Evolutionary conservation across 2,113 vertebrate genomes (phyloP).

Genomic region (Lagopus muta): DNA sequence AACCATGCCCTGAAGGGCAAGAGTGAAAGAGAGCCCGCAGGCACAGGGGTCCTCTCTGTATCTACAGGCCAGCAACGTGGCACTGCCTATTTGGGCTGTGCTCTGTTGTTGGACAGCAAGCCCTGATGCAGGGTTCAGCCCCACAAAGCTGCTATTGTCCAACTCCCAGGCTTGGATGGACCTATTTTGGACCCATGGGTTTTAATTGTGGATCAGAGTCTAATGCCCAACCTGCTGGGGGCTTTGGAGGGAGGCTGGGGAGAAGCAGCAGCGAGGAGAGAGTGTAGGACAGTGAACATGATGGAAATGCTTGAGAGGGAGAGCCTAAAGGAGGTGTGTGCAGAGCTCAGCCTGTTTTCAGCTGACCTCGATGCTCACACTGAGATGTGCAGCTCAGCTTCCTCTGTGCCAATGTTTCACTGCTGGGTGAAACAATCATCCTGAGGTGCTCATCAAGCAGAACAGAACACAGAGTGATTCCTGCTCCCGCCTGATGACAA

Average conservation of each 20-base stretch:
- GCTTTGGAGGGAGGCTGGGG: not conserved
- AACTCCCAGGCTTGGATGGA: not conserved
- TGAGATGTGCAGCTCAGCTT: not conserved
- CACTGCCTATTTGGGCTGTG: not conserved
- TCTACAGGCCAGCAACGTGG: fast-evolving
- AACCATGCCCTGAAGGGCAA: not conserved
- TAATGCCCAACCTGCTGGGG: not conserved
- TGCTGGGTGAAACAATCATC: not conserved
- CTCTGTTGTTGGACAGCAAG: not conserved
- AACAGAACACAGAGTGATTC: not conserved
- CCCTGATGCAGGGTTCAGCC: fast-evolving
- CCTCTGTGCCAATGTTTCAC: not conserved
- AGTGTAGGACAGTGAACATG: not conserved
- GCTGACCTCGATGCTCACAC: fast-evolving
- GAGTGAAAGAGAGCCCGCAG: not conserved
- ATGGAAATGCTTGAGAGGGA: not conserved
- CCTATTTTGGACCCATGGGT: not conserved
- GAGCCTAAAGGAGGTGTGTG: not conserved
- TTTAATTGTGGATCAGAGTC: not conserved
- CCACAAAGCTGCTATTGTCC: constrained; percentile 24
- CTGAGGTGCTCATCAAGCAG: not conserved
- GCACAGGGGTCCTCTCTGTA: not conserved
- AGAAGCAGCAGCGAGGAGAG: not conserved
- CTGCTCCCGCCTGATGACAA: not conserved
- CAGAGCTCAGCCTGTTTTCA: fast-evolving